A percentile compares a stretch with the other conserved stretches of the same genome.
Conservation (phyloP, 2,113 vertebrate genomes). For the Dipodomys spectabilis region DNA sequence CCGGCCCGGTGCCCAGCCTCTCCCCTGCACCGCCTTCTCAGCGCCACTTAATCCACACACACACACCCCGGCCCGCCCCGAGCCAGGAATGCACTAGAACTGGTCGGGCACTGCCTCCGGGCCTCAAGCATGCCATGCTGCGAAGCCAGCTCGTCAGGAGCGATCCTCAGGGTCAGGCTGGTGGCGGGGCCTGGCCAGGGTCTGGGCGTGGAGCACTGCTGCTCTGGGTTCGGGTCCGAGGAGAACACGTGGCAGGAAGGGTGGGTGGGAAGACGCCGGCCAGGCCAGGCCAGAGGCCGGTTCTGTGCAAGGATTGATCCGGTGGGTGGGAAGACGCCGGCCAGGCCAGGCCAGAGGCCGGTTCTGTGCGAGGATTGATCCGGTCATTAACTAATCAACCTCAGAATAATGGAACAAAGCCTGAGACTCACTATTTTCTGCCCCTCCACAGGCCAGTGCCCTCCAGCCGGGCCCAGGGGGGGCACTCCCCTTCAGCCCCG, state of each 20-base stretch:
- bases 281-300: too few species aligned
- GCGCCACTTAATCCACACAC: background rate
- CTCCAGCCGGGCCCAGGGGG: fast-evolving
- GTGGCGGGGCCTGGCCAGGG: too few species aligned
- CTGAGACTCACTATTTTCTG: background rate
- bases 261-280: too few species aligned
- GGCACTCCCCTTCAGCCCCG: fast-evolving
- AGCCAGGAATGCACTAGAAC: fast-evolving
- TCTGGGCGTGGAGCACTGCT: background rate
- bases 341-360: too few species aligned
- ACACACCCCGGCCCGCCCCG: background rate
- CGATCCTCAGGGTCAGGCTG: background rate
- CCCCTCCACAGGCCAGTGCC: background rate
- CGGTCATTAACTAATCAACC: fast-evolving
- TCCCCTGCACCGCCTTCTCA: fast-evolving
- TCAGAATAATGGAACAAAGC: fast-evolving
- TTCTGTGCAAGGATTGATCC: too few species aligned
- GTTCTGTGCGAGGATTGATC: fast-evolving
- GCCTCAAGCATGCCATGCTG: fast-evolving
- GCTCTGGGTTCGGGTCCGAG: too few species aligned
- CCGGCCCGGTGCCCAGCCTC: background rate
- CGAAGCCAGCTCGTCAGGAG: fast-evolving
- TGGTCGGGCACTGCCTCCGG: background rate
- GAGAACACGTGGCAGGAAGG: too few species aligned
- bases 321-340: too few species aligned